A percentile compares a stretch with the other conserved stretches of the same genome.
phyloP scores from a whole-genome alignment of 35 echinoderm and acorn worm genomes.

The Apostichopus parvimensis region DNA sequence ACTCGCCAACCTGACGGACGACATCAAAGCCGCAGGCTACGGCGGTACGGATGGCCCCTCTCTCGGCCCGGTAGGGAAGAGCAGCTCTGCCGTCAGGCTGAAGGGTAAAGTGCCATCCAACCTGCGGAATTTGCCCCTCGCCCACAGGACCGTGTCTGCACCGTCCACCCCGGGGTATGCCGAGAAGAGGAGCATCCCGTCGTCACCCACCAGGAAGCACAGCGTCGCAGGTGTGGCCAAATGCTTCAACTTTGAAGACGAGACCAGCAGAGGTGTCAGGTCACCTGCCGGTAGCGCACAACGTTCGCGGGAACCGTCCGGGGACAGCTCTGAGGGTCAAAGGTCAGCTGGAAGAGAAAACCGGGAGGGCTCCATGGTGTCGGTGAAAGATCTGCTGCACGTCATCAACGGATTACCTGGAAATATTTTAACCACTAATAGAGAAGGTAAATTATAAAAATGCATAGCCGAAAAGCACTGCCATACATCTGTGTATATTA shows the following conservation, averaged over 20 bases:
- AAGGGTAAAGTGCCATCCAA: not conserved
- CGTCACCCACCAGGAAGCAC: slow-evolving; percentile 57
- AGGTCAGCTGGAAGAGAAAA: slow-evolving; percentile 35
- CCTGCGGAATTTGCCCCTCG: slow-evolving; percentile 4
- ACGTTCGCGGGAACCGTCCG: slow-evolving; percentile 39
- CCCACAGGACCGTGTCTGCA: slow-evolving; percentile 63
- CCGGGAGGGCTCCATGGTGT: slow-evolving; percentile 41
- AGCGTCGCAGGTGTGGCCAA: slow-evolving; percentile 21
- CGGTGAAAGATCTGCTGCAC: slow-evolving; percentile 74
- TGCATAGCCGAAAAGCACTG: too few relatives aligned
- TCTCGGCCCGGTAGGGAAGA: slow-evolving; percentile 13
- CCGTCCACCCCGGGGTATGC: slow-evolving; percentile 73
- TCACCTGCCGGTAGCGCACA: slow-evolving; percentile 5
- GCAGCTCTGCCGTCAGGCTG: slow-evolving; percentile 15
- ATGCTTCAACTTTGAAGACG: slow-evolving; percentile 51
- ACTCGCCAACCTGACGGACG: slow-evolving; percentile 55
- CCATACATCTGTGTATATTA: too few relatives aligned
- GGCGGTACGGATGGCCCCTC: not conserved
- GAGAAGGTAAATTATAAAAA: not conserved
- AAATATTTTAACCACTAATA: not conserved
- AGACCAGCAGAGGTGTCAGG: not conserved
- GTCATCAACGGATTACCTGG: slow-evolving; percentile 68
- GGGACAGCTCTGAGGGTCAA: not conserved
- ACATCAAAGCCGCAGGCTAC: slow-evolving; percentile 13
- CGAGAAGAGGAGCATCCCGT: slow-evolving; percentile 26